These are phyloP conservation scores for Rhizoglyphus robini DNA, from an alignment of 1,140 invertebrate genomes.

Conservation along the genomic window DNA sequence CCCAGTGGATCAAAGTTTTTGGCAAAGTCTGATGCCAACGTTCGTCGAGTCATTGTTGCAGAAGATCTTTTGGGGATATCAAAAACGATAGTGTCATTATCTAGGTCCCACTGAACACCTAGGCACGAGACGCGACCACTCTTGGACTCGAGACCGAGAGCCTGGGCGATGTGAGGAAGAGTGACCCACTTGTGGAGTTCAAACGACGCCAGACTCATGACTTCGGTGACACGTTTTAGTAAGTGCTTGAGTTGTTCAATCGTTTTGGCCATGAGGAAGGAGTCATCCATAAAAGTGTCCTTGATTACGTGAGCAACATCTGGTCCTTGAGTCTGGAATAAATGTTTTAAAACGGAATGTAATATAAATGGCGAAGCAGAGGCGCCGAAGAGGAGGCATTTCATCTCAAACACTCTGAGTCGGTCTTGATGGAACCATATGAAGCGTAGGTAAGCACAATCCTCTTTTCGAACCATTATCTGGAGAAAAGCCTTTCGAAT, in stretches of 20 bases:
- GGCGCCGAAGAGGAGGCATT: background rate
- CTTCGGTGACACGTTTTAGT: background rate
- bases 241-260: background rate
- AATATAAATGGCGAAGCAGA: background rate
- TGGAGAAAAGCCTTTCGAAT: too few species aligned
- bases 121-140: background rate
- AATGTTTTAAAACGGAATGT: background rate
- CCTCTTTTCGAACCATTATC: background rate
- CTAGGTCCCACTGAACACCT: background rate
- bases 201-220: background rate
- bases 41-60: background rate
- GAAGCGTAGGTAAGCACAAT: background rate
- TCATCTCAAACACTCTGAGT: background rate
- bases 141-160: background rate
- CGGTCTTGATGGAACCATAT: background rate
- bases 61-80: background rate
- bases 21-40: background rate
- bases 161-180: background rate
- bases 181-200: background rate
- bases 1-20: background rate
- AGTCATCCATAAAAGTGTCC: background rate
- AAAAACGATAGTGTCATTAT: background rate
- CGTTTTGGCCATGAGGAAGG: background rate
- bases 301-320: background rate
- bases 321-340: background rate